Base-by-base conservation (phyloP, 2,888 invertebrate genomes). In the Flabesymbios commensalis region DNA sequence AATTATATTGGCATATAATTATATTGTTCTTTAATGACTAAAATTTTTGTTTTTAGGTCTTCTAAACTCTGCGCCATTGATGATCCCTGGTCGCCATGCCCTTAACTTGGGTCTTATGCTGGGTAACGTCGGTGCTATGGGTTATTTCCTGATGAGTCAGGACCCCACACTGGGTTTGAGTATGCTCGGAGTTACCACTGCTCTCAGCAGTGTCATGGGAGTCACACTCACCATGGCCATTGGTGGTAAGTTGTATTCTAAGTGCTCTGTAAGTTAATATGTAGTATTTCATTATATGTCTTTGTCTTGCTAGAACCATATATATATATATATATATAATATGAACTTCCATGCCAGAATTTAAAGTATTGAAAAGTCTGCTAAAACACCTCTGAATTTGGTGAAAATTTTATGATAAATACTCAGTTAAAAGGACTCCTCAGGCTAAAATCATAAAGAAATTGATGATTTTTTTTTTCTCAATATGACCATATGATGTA, bases 151-250 rank as follows among this genome's bases (percentile, higher is more conserved):
- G 80, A 76, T 81, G 62, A 87, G 87, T 70, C 86, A 87, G 28
- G 88, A 88, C 41, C 86, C 90, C 68, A 83, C 81, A 31, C 87
- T 88, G 36, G 92, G 93, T 33, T 84, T 93, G 68, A 86, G 88
- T 57, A 88, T 91, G 78, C 85, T 93, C 53, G 88, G 89, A 5
- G 86, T 89, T 3, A 92, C 92, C 2, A 89, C 92, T 1, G 86
- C 88, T 14, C 86, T 94, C 58, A 90, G 91, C 58, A 88, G 90
- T 55, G 84, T 89, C 7, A 91, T 93, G 89, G 93, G 93, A 0
- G 87, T 93, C 41, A 94, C 93, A 1, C 86, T 94, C 52, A 94
- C 93, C 0, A 88, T 91, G 61, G 93, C 93, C 52, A 94, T 94
- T 76, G 93, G 94, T 86, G 93, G 91, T 89, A 19, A 4, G 29